Base-by-base conservation (phyloP, 2,797 vertebrate species). In the Helostoma temminkii region DNA sequence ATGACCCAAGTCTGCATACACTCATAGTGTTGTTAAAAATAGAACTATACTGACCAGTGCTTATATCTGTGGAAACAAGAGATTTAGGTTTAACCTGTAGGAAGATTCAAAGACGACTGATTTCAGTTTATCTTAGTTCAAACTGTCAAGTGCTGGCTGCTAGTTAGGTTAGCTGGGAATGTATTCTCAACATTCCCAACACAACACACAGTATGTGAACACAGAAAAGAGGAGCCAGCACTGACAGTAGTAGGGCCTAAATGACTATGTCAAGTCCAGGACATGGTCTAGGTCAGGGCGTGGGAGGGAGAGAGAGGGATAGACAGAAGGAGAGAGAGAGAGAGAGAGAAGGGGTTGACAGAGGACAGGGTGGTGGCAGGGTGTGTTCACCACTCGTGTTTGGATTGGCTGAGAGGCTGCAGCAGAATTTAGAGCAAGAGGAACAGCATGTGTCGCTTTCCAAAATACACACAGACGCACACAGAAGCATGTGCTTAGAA, bases 351-450 rank as follows among this genome's bases (percentile, higher is more conserved):
- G 4, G 41, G 36, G 50, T 21, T 58, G 54, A 45, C 48, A 32
- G 14, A 45, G 59, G 69, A 80, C 25, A 52, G 57, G 57, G 55
- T 22, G 19, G 54, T 9, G 30, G 60, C 71, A 80, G 82, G 90
- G 90, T 72, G 89, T 92, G 89, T 42, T 39, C 34, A 16, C 49
- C 6, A 9, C 19, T 54, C 46, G 47, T 50, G 22, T 26, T 75
- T 24, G 55, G 83, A 94, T 94, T 94, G 92, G 93, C 45, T 66
- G 56, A 74, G 47, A 62, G 41, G 37, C 9, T 6, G 32, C 74
- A 76, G 74, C 74, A 88, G 82, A 87, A 90, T 89, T 80, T 81
- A 74, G 80, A 74, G 62, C 58, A 16, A 72, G 65, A 43, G 57
- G 83, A 82, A 89, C 80, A 78, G 32, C 84, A 91, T 86, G 87